Conservation (phyloP, 2,888 invertebrate genomes). For the Brachynemurus nebulosus region DNA sequence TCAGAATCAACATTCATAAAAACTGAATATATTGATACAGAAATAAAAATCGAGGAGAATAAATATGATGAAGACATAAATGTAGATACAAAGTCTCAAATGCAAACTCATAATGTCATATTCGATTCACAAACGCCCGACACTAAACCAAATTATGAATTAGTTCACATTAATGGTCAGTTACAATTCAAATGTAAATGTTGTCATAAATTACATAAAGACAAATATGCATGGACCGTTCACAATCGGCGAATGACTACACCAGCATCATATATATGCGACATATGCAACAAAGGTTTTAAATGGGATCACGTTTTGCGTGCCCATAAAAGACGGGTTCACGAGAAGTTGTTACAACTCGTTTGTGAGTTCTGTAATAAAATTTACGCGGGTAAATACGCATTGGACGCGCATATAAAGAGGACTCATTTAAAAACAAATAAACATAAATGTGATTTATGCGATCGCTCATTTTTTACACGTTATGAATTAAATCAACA, state of each 20-base stretch:
- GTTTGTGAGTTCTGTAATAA: background rate
- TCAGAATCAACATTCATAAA: too few relatives aligned
- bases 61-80: too few relatives aligned
- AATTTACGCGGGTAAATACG: background rate
- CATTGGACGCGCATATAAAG: background rate
- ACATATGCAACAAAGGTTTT: background rate
- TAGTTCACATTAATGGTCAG: too few relatives aligned
- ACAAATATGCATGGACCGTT: background rate
- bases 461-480: background rate
- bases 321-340: background rate
- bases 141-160: too few relatives aligned
- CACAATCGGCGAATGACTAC: background rate
- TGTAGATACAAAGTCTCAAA: too few relatives aligned
- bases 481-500: background rate
- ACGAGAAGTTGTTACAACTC: background rate
- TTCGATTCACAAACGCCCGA: too few relatives aligned
- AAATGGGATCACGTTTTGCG: background rate
- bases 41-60: too few relatives aligned
- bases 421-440: background rate
- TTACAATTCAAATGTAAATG: too few relatives aligned
- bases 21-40: too few relatives aligned
- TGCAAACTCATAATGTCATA: too few relatives aligned
- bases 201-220: background rate
- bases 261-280: constrained; percentile 15
- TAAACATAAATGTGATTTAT: background rate